Conservation (phyloP, 1,140 invertebrate genomes). For the Saxidomus purpurata region DNA sequence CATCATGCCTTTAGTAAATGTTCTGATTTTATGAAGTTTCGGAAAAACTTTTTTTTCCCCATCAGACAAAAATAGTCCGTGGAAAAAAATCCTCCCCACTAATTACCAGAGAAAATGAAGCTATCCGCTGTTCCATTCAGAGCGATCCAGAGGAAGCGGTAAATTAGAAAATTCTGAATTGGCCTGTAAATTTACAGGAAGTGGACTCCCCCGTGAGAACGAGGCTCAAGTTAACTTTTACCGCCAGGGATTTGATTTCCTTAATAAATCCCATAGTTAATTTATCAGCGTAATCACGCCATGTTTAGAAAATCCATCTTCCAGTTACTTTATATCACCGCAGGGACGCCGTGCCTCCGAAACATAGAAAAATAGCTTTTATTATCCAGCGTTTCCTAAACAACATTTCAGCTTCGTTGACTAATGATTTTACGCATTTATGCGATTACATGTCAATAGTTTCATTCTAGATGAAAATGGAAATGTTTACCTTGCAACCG, state of each 20-base stretch:
- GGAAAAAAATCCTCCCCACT: conserved; percentile 2
- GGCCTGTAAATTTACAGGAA: conserved; percentile 54
- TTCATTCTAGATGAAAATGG: conserved; percentile 31
- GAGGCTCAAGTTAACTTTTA: conserved; percentile 46
- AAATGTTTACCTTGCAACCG: conserved; percentile 29
- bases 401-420: conserved; percentile 40
- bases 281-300: conserved; percentile 57
- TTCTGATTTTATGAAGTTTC: not conserved
- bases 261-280: conserved; percentile 61
- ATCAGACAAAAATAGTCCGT: not conserved
- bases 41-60: not conserved
- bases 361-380: conserved; percentile 54
- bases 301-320: conserved; percentile 57
- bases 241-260: conserved; percentile 43
- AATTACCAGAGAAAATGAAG: conserved; percentile 35
- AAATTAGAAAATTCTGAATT: conserved; percentile 53
- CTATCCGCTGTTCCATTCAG: not conserved
- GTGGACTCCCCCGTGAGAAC: conserved; percentile 50
- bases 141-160: conserved; percentile 6
- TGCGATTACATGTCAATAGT: conserved; percentile 39
- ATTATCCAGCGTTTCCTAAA: conserved; percentile 42
- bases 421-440: conserved; percentile 41
- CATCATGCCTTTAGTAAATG: not conserved
- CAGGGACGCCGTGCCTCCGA: conserved; percentile 18
- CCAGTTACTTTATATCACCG: conserved; percentile 57